Evolutionary conservation across 1,140 invertebrate genomes (phyloP).

Genomic region (Rhagoletis pomonella): DNA sequence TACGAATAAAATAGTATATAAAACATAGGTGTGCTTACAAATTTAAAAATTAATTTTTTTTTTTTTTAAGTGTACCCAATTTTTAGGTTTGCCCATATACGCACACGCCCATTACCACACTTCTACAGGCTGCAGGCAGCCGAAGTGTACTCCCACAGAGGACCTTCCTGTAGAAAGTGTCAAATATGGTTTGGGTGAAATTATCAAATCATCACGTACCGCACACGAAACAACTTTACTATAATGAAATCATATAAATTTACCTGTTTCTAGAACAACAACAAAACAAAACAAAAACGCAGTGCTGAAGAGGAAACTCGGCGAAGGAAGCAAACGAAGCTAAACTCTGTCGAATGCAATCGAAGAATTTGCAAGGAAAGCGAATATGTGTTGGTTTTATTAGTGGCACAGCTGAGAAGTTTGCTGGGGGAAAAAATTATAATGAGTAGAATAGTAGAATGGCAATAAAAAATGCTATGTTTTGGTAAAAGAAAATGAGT

Average conservation of each 20-base stretch:
- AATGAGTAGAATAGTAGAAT: not conserved
- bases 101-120: not conserved
- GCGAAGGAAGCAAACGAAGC: not conserved
- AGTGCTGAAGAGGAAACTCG: not conserved
- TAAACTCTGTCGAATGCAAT: not conserved
- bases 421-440: not conserved
- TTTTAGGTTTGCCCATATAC: not conserved
- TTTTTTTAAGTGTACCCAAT: too few species aligned
- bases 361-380: not conserved
- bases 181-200: conserved; percentile 39
- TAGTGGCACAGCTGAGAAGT: not conserved
- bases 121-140: not conserved
- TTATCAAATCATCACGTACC: conserved; percentile 53
- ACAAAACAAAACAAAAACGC: not conserved
- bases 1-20: too few species aligned
- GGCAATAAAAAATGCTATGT: not conserved
- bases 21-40: too few species aligned
- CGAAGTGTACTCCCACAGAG: not conserved
- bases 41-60: too few species aligned
- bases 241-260: conserved; percentile 55
- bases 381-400: not conserved
- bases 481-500: not conserved
- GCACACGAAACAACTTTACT: conserved; percentile 51
- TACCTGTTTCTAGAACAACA: conserved; percentile 2
- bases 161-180: not conserved